Conservation (phyloP, 2,113 vertebrate species). For the Leptosomus discolor region DNA sequence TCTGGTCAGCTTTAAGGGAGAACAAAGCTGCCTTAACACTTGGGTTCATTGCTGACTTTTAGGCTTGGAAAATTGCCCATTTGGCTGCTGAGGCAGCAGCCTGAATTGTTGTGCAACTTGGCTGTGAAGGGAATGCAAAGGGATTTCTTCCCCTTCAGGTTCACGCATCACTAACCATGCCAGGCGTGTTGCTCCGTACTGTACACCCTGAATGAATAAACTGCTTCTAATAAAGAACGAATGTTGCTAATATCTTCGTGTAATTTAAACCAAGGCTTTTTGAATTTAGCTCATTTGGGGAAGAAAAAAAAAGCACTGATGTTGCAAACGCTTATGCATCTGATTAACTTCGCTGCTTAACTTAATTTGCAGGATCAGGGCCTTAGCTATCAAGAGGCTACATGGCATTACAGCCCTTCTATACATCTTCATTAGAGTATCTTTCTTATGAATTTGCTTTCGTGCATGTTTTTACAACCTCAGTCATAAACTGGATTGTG, state of each 20-base stretch:
- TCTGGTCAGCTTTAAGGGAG: background rate
- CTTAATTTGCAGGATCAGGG: constrained; percentile 69
- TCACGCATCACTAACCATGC: constrained; percentile 67
- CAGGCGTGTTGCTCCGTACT: constrained; percentile 42
- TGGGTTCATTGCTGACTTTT: constrained; percentile 27
- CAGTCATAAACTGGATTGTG: constrained; percentile 30
- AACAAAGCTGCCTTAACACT: constrained; percentile 34
- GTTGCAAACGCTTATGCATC: constrained; percentile 63
- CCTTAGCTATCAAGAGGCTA: constrained; percentile 64
- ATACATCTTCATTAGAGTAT: constrained; percentile 64
- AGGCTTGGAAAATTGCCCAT: constrained; percentile 46
- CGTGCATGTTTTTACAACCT: constrained; percentile 29
- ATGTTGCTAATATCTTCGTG: constrained; percentile 38
- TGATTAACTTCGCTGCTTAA: constrained; percentile 54
- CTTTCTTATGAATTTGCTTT: constrained; percentile 52
- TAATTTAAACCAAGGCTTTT: constrained; percentile 63
- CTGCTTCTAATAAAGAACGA: constrained; percentile 23
- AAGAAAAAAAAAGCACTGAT: constrained; percentile 22
- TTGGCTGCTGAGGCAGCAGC: constrained; percentile 62
- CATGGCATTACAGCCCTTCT: constrained; percentile 51
- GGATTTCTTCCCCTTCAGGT: constrained; percentile 54
- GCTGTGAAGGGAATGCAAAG: constrained; percentile 69
- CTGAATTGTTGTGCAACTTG: constrained; percentile 63
- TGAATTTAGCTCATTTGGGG: constrained; percentile 58
- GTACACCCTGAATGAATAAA: constrained; percentile 60